Percentiles rank a stretch among this genome's conserved stretches.
Evolutionary conservation across 2,888 invertebrate genomes (phyloP).

Genomic region (Thelaira solivaga): DNA sequence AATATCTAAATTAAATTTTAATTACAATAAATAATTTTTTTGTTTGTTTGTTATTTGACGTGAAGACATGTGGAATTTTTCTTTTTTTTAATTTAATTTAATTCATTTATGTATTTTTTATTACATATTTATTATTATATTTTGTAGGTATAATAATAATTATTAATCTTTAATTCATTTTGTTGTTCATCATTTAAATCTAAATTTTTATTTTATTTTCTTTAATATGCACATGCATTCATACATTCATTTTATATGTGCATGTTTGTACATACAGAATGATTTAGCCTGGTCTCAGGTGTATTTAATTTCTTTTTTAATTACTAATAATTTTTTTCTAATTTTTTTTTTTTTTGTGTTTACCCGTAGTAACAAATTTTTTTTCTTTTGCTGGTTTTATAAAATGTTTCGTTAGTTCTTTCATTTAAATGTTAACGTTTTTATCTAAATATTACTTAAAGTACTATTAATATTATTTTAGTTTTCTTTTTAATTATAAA

Average conservation of each 20-base stretch:
- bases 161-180: conserved; percentile 56
- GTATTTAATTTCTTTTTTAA: conserved; percentile 30
- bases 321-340: conserved; percentile 35
- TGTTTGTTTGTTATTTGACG: conserved; percentile 32
- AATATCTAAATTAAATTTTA: conserved; percentile 54
- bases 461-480: conserved; percentile 29
- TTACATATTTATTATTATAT: too few species aligned
- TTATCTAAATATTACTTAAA: conserved; percentile 61
- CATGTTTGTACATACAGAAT: conserved; percentile 28
- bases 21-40: conserved; percentile 26
- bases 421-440: conserved; percentile 65
- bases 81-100: background rate
- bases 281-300: conserved; percentile 47
- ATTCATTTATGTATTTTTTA: background rate
- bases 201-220: conserved; percentile 30
- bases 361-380: conserved; percentile 63
- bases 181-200: conserved; percentile 40
- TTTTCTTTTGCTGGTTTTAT: conserved; percentile 53
- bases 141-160: conserved; percentile 40
- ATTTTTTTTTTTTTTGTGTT: conserved; percentile 45
- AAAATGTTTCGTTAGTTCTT: conserved; percentile 63
- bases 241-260: too few species aligned
- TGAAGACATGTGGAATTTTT: conserved; percentile 60
- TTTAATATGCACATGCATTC: conserved; percentile 15
- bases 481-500: conserved; percentile 2